Conservation (phyloP, 2,888 invertebrate genomes). For the Liodrosophila aerea region DNA sequence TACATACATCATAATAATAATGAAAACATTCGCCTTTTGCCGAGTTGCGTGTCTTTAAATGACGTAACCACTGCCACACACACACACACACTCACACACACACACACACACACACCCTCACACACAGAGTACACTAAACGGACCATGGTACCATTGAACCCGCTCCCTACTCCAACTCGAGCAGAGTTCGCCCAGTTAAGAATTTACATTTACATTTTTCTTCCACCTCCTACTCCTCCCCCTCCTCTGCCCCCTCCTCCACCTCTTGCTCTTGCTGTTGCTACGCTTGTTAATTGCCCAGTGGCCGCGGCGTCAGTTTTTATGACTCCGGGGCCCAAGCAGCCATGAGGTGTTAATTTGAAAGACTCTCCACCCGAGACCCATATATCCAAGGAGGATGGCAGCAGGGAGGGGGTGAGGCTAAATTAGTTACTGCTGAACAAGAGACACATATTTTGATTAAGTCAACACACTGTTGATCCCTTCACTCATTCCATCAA, state of each 20-base stretch:
- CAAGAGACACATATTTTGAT: neutral
- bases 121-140: constrained; percentile 12
- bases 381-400: too few relatives aligned
- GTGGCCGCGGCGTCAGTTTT: constrained; percentile 59
- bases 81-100: constrained; percentile 4
- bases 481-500: neutral
- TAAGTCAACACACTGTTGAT: neutral
- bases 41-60: constrained; percentile 71
- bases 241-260: neutral
- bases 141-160: constrained; percentile 32
- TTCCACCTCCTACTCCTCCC: constrained; percentile 16
- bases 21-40: constrained; percentile 64
- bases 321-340: constrained; percentile 38
- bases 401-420: too few relatives aligned
- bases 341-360: constrained; percentile 54
- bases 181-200: constrained; percentile 45
- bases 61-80: constrained; percentile 60
- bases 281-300: constrained; percentile 68
- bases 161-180: neutral
- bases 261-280: constrained; percentile 12
- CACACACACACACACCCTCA: neutral
- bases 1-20: constrained; percentile 48
- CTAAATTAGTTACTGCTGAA: too few relatives aligned
- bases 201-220: constrained; percentile 52
- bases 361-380: constrained; percentile 9